These are phyloP conservation scores for Echinarachnius parma DNA, from an alignment of 53 echinoderm and acorn worm species.

Conservation along the genomic window DNA sequence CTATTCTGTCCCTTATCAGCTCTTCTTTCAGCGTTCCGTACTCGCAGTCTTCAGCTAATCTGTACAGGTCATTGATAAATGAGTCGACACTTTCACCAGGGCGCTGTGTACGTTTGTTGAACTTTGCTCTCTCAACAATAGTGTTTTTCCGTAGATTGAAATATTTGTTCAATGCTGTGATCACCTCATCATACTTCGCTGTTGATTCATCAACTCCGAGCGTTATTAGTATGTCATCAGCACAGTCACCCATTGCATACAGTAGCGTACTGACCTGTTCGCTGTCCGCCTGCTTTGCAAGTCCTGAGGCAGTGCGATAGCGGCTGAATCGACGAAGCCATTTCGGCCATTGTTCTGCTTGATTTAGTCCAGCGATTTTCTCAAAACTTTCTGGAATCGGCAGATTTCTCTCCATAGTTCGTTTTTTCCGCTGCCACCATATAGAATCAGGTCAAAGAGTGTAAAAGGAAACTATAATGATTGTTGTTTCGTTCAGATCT, in stretches of 20 bases:
- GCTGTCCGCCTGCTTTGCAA: slow-evolving; percentile 21
- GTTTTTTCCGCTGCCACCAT: slow-evolving; percentile 10
- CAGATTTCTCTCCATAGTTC: slow-evolving; percentile 8
- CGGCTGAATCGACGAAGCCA: slow-evolving; percentile 54
- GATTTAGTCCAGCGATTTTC: too few species aligned
- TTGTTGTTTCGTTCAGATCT: too few species aligned
- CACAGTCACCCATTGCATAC: slow-evolving; percentile 58
- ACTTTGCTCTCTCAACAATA: slow-evolving; percentile 53
- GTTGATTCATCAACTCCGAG: slow-evolving; percentile 41
- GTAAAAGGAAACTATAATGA: too few species aligned
- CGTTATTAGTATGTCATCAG: slow-evolving; percentile 52
- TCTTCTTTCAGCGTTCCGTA: slow-evolving; percentile 52
- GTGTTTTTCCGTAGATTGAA: slow-evolving; percentile 36
- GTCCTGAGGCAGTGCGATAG: slow-evolving; percentile 50
- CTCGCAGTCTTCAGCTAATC: slow-evolving; percentile 59
- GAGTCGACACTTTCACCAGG: slow-evolving; percentile 58
- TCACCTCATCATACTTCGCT: slow-evolving; percentile 40
- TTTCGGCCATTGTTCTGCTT: slow-evolving; percentile 53
- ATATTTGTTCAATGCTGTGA: slow-evolving; percentile 12
- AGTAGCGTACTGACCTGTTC: slow-evolving; percentile 51
- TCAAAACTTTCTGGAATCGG: slow-evolving; percentile 13
- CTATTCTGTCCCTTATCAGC: slow-evolving; percentile 52
- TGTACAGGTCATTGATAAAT: slow-evolving; percentile 60
- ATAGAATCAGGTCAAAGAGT: too few species aligned
- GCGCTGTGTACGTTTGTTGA: slow-evolving; percentile 53